Evolutionary conservation across 2,888 invertebrate genomes (phyloP), one percentile per base, ranked within the genome.

Genomic region (Agrilus cyanescens): DNA sequence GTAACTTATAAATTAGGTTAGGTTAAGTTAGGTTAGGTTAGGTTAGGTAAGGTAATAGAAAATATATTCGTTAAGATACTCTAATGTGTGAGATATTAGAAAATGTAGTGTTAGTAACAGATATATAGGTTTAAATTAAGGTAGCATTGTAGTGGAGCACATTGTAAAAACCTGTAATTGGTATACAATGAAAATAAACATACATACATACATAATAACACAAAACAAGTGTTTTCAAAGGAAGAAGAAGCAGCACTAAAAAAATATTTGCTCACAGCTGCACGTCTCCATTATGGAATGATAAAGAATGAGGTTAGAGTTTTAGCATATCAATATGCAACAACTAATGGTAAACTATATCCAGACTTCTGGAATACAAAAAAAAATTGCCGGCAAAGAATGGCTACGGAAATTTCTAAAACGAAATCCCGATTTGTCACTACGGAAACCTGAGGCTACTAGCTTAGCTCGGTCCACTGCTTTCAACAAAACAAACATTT

Each of bases 381-480:
- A 12, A 18, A 42, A 45, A 45, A 36, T 32, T 14, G 47, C 51
- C 31, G 47, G 51, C 7, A 45, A 47, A 30, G 49, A 52, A 34
- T 53, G 52, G 53, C n/a, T 51, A 16, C 37, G 41, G 31, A 8
- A 31, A 5, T 52, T 49, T 43, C 13, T 45, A 30, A 46, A 38
- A 41, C 39, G 46, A 37, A 41, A 50, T 34, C 16, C 40, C 25
- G 40, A 49, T 33, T 43, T 58, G n/a, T 51, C 45, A 20, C 48
- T 58, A 46, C 43, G 56, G 44, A 53, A 53, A 40, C 52, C 55
- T 38, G 52, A 57, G 51, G 46, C 52, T 37, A 59, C 57, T 30
- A 57, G 54, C 46, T 47, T 54, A n/a, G 55, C 51, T 14, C 48
- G 58, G 48, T 47, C 54, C 2, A 55, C 52, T 29, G 50, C 41